Conservation (phyloP, 2,113 vertebrate species). For the Ptilorrhoa leucosticta region DNA sequence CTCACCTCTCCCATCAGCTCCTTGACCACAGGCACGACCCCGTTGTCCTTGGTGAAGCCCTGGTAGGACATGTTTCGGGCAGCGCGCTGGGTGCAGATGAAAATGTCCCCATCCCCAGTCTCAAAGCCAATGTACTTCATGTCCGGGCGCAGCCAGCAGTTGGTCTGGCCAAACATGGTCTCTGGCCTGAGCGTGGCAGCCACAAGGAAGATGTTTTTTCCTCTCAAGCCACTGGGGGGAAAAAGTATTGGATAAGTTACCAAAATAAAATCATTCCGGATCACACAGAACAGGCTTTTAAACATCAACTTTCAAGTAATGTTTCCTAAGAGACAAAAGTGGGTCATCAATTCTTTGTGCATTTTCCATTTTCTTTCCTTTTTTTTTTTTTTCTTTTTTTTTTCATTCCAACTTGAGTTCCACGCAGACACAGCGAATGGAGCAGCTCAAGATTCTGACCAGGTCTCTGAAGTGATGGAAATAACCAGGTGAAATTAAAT, state of each 20-base stretch:
- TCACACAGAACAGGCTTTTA: not conserved
- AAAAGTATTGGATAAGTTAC: not conserved
- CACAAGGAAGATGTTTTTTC: conserved; percentile 89
- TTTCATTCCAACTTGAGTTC: not conserved
- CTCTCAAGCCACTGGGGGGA: conserved; percentile 81
- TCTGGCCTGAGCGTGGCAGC: conserved; percentile 95
- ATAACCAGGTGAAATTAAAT: not conserved
- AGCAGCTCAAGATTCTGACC: not conserved
- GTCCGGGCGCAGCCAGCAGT: conserved; percentile 94
- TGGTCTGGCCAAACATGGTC: conserved; percentile 98
- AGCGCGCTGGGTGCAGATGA: conserved; percentile 86
- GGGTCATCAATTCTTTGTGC: not conserved
- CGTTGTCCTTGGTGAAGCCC: conserved; percentile 88
- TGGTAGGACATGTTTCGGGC: conserved; percentile 97
- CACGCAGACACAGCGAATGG: rapidly evolving
- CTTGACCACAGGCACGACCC: conserved; percentile 86
- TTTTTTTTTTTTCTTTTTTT: not conserved
- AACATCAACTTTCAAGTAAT: not conserved
- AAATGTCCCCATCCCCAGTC: conserved; percentile 80
- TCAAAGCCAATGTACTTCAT: conserved; percentile 96
- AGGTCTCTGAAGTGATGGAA: not conserved
- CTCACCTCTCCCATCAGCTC: conserved; percentile 93
- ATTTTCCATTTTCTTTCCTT: not conserved
- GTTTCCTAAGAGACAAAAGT: not conserved
- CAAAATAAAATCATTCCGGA: not conserved